phyloP scores from a whole-genome alignment of 2,888 invertebrate species.

The Platynereis dumerilii region DNA sequence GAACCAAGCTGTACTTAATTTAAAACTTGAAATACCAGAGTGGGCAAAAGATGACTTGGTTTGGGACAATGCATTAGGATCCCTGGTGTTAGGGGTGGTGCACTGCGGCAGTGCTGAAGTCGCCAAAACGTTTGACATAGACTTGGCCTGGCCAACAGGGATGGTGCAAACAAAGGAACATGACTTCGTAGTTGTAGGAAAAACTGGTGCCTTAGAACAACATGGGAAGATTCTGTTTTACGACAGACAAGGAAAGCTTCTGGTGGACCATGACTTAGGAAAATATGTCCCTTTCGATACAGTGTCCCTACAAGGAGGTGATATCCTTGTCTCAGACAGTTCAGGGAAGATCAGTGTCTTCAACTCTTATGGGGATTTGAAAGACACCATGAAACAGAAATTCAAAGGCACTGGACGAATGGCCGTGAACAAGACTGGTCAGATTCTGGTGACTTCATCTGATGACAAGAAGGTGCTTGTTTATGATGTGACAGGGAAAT shows the following conservation, averaged over 20 bases:
- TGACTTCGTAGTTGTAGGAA: constrained; percentile 30
- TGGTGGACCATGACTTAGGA: constrained; percentile 11
- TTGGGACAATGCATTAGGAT: constrained; percentile 27
- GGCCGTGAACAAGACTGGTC: constrained; percentile 12
- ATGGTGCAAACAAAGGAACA: constrained; percentile 17
- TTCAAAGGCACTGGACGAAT: constrained; percentile 29
- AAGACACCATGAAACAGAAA: constrained; percentile 9
- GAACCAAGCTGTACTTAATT: no score
- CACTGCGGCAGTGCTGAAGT: constrained; percentile 23
- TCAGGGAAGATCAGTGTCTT: constrained; percentile 17
- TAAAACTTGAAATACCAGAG: constrained; percentile 27
- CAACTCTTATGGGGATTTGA: constrained; percentile 2
- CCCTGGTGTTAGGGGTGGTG: constrained; percentile 27
- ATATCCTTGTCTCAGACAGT: constrained; percentile 25
- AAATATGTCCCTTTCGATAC: constrained; percentile 24
- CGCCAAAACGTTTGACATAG: constrained; percentile 25
- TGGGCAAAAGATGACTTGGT: constrained; percentile 25
- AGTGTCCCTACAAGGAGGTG: constrained; percentile 5
- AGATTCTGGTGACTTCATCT: constrained; percentile 21
- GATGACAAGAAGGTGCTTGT: constrained; percentile 20
- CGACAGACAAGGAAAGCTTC: constrained; percentile 17
- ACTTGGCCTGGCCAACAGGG: constrained; percentile 31
- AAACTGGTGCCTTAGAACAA: constrained; percentile 31
- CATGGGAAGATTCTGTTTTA: constrained; percentile 27
- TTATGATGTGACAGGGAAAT: constrained; percentile 18